These are phyloP conservation scores for Stictonetta naevosa DNA, from an alignment of 2,113 vertebrate genomes.

Conservation along the genomic window DNA sequence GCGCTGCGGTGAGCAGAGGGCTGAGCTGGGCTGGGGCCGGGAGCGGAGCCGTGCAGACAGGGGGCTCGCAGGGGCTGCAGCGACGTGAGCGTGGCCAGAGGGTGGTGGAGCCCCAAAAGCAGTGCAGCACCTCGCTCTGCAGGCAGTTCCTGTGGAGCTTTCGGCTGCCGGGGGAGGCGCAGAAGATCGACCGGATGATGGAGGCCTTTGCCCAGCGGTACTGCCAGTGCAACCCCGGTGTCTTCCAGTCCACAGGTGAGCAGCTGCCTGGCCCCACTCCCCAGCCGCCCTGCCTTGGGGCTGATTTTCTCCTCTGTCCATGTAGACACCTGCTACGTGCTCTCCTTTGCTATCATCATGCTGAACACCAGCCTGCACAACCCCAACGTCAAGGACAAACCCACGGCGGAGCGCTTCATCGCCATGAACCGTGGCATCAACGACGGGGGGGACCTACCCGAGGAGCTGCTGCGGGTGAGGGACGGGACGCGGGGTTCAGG, in stretches of 20 bases:
- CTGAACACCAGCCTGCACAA: slow-evolving; percentile 99
- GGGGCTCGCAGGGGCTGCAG: accelerated
- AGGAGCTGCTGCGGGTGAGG: slow-evolving; percentile 93
- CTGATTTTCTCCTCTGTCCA: neutral
- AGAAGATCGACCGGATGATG: slow-evolving; percentile 99
- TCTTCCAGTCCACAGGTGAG: slow-evolving; percentile 96
- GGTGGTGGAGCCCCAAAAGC: accelerated
- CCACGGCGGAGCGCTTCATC: slow-evolving; percentile 91
- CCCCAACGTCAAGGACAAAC: slow-evolving; percentile 98
- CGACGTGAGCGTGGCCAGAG: accelerated
- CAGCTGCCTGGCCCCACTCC: accelerated
- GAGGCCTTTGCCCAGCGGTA: slow-evolving; percentile 97
- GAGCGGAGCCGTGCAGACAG: accelerated
- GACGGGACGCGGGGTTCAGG: accelerated
- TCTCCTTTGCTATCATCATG: slow-evolving; percentile 99
- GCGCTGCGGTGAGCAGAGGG: slow-evolving; percentile 71
- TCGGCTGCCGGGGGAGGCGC: slow-evolving; percentile 93
- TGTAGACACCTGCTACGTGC: slow-evolving; percentile 94
- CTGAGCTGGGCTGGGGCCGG: neutral
- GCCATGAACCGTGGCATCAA: slow-evolving; percentile 99
- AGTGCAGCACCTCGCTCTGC: accelerated
- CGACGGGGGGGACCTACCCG: slow-evolving; percentile 92
- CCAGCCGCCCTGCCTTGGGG: accelerated
- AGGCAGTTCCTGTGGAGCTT: slow-evolving; percentile 99
- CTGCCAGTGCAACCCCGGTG: slow-evolving; percentile 92